phyloP scores from a whole-genome alignment of 2,797 vertebrate species.

The Mustela erminea region DNA sequence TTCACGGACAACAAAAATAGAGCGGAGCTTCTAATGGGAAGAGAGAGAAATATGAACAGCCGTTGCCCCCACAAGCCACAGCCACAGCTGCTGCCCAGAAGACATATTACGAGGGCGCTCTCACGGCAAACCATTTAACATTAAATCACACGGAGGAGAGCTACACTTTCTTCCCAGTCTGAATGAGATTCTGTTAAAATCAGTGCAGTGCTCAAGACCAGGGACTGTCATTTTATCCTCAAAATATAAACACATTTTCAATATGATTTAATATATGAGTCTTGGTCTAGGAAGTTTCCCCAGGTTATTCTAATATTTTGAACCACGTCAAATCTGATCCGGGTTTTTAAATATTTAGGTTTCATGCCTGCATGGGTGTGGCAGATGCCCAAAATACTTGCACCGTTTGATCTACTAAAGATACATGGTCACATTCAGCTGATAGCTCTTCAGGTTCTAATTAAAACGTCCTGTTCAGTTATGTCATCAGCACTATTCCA shows the following conservation, averaged over 20 bases:
- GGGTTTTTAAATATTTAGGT: background rate
- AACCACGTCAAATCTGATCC: background rate
- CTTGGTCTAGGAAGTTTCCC: background rate
- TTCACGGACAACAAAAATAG: constrained; percentile 38
- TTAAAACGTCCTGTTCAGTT: background rate
- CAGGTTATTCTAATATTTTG: background rate
- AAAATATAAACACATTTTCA: background rate
- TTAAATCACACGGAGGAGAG: constrained; percentile 45
- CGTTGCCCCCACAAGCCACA: constrained; percentile 53
- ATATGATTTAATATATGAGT: background rate
- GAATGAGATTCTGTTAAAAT: constrained; percentile 9
- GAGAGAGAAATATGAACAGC: constrained; percentile 65
- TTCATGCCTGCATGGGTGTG: background rate
- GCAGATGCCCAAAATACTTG: background rate
- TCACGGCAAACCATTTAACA: background rate
- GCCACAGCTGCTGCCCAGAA: constrained; percentile 60
- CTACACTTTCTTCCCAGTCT: background rate
- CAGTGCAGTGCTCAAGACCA: background rate
- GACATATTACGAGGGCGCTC: background rate
- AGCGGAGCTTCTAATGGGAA: background rate
- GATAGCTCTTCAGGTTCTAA: background rate
- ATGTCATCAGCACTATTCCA: background rate
- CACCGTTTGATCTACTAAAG: background rate
- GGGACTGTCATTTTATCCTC: background rate
- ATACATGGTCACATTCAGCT: background rate